Evolutionary conservation across 2,888 invertebrate genomes (phyloP).

Genomic region (Nebria salina): DNA sequence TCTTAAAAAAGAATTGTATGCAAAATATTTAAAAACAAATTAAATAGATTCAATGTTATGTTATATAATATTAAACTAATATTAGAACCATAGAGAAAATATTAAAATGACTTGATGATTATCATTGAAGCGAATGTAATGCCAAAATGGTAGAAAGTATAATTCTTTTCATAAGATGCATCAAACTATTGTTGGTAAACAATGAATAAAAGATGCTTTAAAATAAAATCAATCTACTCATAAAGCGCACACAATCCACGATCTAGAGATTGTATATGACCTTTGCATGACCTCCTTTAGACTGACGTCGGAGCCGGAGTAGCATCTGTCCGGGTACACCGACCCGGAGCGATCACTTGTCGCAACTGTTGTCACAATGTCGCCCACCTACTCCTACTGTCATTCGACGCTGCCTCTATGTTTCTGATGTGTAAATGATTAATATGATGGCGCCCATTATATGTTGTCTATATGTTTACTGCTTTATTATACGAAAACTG

Average conservation of each 20-base stretch:
- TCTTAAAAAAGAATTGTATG: no score
- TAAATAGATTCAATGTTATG: no score
- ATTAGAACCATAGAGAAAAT: not conserved
- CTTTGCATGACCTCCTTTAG: not conserved
- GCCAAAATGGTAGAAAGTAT: not conserved
- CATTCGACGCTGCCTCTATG: not conserved
- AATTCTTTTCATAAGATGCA: not conserved
- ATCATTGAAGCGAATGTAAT: not conserved
- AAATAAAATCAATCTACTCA: not conserved
- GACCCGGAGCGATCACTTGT: not conserved
- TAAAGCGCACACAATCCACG: not conserved
- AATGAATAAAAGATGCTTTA: not conserved
- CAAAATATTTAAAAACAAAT: no score
- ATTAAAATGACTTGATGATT: not conserved
- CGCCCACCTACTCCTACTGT: not conserved
- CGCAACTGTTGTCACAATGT: not conserved
- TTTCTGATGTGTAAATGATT: not conserved
- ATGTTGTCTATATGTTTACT: not conserved
- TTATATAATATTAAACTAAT: no score
- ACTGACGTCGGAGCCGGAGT: not conserved
- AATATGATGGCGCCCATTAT: not conserved
- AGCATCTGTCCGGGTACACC: not conserved
- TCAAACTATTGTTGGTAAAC: not conserved
- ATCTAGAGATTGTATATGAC: not conserved
- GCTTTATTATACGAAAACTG: not conserved